phyloP scores from a whole-genome alignment of 2,797 vertebrate species.

The Xenentodon cancila region DNA sequence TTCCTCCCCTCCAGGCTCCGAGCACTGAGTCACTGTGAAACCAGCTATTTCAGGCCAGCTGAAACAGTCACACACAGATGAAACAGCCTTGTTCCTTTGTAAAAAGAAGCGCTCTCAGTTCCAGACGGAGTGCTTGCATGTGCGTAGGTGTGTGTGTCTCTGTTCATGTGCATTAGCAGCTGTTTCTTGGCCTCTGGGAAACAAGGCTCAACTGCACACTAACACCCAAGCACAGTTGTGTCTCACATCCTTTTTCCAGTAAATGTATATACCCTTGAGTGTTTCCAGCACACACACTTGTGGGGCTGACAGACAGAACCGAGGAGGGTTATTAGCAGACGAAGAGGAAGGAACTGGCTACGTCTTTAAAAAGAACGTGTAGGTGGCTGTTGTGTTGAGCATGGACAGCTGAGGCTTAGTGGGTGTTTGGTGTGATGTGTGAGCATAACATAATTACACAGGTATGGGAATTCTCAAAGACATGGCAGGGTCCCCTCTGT shows the following conservation, averaged over 20 bases:
- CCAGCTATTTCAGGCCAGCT: conserved; percentile 71
- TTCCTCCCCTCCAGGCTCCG: conserved; percentile 44
- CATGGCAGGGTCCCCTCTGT: conserved; percentile 46
- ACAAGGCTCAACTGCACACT: conserved; percentile 54
- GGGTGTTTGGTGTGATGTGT: conserved; percentile 69
- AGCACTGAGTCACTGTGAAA: conserved; percentile 70
- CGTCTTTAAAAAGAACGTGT: conserved; percentile 67
- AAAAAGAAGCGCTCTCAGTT: conserved; percentile 62
- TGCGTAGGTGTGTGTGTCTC: conserved; percentile 39
- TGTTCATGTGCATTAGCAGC: conserved; percentile 61
- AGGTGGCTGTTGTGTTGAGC: conserved; percentile 61
- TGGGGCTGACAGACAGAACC: conserved; percentile 54
- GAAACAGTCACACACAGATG: conserved; percentile 73
- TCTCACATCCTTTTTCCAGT: conserved; percentile 74
- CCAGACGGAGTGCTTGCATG: conserved; percentile 54
- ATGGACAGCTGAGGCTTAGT: conserved; percentile 71
- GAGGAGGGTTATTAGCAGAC: conserved; percentile 64
- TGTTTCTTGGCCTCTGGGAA: conserved; percentile 67
- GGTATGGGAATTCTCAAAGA: conserved; percentile 62
- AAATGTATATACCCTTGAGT: conserved; percentile 40
- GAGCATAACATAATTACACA: conserved; percentile 69
- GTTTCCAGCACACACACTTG: conserved; percentile 51
- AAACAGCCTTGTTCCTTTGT: conserved; percentile 69
- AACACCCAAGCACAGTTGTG: conserved; percentile 54
- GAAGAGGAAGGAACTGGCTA: conserved; percentile 65